Percentiles rank a stretch among this genome's conserved stretches.
These are phyloP conservation scores for Heliornis fulica DNA, from an alignment of 2,113 vertebrate genomes.

Conservation along the genomic window DNA sequence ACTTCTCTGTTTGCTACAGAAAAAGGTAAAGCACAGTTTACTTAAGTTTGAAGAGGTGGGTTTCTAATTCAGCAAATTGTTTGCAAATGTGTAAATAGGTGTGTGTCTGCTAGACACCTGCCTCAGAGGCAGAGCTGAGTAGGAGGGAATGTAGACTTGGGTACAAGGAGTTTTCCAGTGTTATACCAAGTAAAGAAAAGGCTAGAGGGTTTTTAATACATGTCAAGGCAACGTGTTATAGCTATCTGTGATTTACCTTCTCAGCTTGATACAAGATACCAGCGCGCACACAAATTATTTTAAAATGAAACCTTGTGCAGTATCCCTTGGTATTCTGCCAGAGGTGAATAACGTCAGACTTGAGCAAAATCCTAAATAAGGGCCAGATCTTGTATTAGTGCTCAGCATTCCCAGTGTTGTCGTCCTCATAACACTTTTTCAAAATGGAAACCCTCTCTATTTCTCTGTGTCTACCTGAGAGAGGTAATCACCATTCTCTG, in stretches of 20 bases:
- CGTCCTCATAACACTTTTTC: neutral
- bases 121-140: neutral
- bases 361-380: neutral
- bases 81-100: neutral
- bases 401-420: neutral
- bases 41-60: neutral
- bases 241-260: neutral
- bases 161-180: neutral
- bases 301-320: neutral
- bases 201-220: neutral
- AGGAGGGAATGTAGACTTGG: neutral
- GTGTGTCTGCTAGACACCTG: neutral
- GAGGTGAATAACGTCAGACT: neutral
- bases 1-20: neutral
- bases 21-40: neutral
- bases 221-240: neutral
- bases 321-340: neutral
- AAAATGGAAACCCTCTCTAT: neutral
- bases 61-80: neutral
- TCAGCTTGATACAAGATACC: neutral
- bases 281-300: neutral
- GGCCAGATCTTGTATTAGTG: neutral
- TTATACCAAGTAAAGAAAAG: neutral
- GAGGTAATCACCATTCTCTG: neutral
- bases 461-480: neutral